These are phyloP conservation scores for Tyto alba DNA, from an alignment of 2,113 vertebrate genomes.

Conservation along the genomic window DNA sequence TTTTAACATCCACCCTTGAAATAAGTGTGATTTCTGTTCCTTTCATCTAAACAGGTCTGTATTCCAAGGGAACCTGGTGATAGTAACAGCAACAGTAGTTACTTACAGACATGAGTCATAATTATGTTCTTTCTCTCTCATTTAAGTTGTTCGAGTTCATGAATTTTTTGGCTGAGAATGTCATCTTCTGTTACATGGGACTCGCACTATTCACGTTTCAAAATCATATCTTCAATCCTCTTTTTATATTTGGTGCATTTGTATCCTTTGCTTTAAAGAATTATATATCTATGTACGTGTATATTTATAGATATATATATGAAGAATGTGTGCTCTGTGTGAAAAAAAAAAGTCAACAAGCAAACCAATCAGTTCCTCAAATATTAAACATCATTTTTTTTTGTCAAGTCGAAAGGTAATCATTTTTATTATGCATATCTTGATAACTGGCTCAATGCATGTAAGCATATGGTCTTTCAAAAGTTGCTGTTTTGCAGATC, in stretches of 20 bases:
- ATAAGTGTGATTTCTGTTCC: neutral
- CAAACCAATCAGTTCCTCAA: neutral
- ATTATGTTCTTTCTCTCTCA: conserved; percentile 51
- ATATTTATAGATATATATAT: neutral
- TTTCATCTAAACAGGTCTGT: neutral
- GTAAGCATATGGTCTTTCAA: neutral
- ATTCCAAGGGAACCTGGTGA: neutral
- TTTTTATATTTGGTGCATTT: conserved; percentile 83
- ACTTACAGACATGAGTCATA: neutral
- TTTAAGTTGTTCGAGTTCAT: conserved; percentile 88
- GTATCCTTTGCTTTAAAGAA: conserved; percentile 79
- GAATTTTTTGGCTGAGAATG: conserved; percentile 87
- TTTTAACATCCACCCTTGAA: neutral
- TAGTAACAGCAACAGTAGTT: neutral
- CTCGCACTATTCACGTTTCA: conserved; percentile 80
- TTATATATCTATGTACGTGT: neutral
- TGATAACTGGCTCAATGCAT: neutral
- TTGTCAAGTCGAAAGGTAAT: neutral
- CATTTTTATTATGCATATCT: neutral
- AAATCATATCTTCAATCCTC: conserved; percentile 79
- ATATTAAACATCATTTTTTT: neutral
- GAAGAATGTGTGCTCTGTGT: neutral
- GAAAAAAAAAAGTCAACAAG: neutral
- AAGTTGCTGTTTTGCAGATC: neutral
- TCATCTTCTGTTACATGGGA: conserved; percentile 89